Percentiles rank a stretch among this genome's conserved stretches.
Conservation (phyloP, 2,888 invertebrate genomes). For the Incurvaria masculella region DNA sequence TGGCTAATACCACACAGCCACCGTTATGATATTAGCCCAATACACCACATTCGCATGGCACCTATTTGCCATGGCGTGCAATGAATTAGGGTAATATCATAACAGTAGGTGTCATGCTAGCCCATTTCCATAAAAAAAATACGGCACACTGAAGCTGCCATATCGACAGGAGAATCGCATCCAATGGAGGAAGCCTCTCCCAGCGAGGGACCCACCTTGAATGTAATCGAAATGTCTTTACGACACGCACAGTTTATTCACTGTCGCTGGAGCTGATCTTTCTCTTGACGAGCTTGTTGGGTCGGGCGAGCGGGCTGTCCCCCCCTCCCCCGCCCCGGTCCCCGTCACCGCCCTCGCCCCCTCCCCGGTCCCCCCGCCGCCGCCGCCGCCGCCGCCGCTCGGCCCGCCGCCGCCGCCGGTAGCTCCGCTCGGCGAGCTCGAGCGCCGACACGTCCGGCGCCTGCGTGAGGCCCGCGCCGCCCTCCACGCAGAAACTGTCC, state of each 20-base stretch:
- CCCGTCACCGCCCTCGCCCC: conserved; percentile 16
- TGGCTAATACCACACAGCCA: no score
- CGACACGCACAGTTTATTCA: not conserved
- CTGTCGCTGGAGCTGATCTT: conserved; percentile 28
- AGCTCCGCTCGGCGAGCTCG: conserved; percentile 60
- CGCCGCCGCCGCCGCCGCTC: conserved; percentile 22
- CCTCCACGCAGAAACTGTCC: conserved; percentile 66
- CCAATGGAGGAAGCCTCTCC: no score
- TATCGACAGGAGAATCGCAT: no score
- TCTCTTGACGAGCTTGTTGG: conserved; percentile 27
- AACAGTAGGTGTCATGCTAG: no score
- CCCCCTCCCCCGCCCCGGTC: conserved; percentile 14
- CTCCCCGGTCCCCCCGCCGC: conserved; percentile 25
- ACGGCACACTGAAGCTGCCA: no score
- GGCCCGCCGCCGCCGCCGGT: conserved; percentile 39
- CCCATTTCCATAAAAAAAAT: no score
- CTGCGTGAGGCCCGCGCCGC: conserved; percentile 51
- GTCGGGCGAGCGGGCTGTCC: conserved; percentile 33
- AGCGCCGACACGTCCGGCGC: conserved; percentile 50
- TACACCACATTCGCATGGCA: no score
- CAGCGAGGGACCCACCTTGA: no score
- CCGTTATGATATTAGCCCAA: no score
- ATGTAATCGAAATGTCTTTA: no score
- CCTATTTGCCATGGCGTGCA: no score
- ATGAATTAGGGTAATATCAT: no score